Conservation (phyloP, 2,113 vertebrate genomes). For the Caracal caracal region DNA sequence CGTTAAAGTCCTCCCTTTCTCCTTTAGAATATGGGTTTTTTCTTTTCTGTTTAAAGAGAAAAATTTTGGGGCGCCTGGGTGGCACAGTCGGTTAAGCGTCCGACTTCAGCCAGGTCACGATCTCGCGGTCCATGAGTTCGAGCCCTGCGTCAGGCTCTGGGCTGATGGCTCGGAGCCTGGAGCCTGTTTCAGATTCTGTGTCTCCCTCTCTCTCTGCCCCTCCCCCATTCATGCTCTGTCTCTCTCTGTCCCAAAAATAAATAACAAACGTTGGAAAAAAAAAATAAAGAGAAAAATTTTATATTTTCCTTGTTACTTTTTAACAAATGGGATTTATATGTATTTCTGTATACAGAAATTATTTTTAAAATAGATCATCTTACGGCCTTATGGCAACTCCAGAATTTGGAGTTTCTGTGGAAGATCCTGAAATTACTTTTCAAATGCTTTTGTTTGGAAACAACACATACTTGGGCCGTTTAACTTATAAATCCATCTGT, state of each 20-base stretch:
- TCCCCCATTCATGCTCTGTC: too few relatives aligned
- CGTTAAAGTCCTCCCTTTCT: neutral
- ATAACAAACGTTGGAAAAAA: too few relatives aligned
- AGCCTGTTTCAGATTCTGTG: too few relatives aligned
- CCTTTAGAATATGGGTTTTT: neutral
- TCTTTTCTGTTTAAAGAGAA: neutral
- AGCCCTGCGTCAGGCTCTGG: too few relatives aligned
- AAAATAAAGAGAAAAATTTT: neutral
- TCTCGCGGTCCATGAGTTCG: too few relatives aligned
- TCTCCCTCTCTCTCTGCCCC: too few relatives aligned
- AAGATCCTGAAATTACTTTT: constrained; percentile 13
- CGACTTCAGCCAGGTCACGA: too few relatives aligned
- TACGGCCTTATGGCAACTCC: neutral
- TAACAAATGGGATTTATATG: neutral
- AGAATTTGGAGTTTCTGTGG: neutral
- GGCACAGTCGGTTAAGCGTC: too few relatives aligned
- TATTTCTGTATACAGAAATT: neutral
- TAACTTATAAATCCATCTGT: constrained; percentile 49
- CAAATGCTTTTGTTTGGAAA: constrained; percentile 49
- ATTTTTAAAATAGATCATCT: neutral
- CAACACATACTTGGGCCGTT: neutral
- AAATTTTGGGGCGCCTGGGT: too few relatives aligned
- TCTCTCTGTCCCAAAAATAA: too few relatives aligned
- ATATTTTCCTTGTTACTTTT: neutral
- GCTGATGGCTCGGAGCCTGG: too few relatives aligned